Evolutionary conservation across 2,113 vertebrate genomes (phyloP).

Genomic region (Oceanites oceanicus): DNA sequence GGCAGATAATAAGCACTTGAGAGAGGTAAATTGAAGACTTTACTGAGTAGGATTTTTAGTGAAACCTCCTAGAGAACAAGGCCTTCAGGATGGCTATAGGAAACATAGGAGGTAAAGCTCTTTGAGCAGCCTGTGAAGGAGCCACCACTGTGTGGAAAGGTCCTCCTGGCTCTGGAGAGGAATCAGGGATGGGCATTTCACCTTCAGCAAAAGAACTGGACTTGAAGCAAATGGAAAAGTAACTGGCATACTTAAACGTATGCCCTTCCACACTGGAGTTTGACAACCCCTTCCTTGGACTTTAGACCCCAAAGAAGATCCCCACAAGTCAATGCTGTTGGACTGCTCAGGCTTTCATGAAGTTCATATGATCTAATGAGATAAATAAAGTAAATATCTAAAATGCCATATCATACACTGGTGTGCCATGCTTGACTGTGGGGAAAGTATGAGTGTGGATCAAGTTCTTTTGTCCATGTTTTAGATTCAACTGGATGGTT

Average conservation of each 20-base stretch:
- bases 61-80: not conserved
- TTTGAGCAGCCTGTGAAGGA: not conserved
- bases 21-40: not conserved
- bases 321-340: not conserved
- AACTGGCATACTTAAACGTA: not conserved
- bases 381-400: not conserved
- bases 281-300: not conserved
- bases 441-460: not conserved
- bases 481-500: not conserved
- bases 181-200: not conserved
- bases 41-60: not conserved
- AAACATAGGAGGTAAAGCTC: not conserved
- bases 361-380: not conserved
- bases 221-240: not conserved
- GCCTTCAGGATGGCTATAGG: not conserved
- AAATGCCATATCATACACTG: fast-evolving
- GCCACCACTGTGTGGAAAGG: not conserved
- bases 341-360: not conserved
- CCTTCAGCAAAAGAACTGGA: not conserved
- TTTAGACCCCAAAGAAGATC: not conserved
- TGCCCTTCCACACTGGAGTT: not conserved
- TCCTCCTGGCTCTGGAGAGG: not conserved
- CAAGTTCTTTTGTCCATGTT: not conserved
- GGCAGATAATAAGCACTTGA: not conserved
- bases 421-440: not conserved